Conservation (phyloP, 2,113 vertebrate genomes). For the Chaetodon auriga region DNA sequence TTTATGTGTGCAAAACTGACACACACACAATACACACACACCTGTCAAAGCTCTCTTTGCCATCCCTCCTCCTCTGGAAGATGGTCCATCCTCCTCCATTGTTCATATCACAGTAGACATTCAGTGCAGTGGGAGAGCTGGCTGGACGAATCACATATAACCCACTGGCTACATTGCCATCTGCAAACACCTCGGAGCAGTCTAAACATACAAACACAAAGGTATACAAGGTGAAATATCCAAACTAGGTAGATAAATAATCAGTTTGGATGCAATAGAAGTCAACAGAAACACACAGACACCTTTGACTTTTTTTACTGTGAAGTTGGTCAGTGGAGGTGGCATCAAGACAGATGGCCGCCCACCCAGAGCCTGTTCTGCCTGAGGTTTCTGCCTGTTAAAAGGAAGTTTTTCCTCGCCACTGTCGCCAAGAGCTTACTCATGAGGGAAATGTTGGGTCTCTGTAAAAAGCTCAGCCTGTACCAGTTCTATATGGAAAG, state of each 20-base stretch:
- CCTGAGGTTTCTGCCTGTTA: too few relatives aligned
- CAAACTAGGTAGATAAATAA: background rate
- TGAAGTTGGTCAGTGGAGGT: too few relatives aligned
- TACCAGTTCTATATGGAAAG: too few relatives aligned
- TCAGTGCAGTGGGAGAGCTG: constrained; percentile 80
- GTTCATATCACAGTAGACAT: constrained; percentile 88
- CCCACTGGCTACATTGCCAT: constrained; percentile 85
- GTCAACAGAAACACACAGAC: background rate
- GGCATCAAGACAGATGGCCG: too few relatives aligned
- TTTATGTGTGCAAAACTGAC: background rate
- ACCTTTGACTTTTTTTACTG: background rate
- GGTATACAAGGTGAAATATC: background rate
- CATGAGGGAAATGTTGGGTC: too few relatives aligned
- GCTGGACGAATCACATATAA: constrained; percentile 90
- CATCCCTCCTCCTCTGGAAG: constrained; percentile 90
- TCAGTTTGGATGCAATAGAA: background rate
- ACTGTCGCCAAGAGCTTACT: too few relatives aligned
- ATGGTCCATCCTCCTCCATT: constrained; percentile 94
- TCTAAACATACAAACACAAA: constrained; percentile 45
- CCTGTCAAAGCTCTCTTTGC: constrained; percentile 90
- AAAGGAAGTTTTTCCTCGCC: too few relatives aligned
- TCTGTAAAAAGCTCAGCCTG: too few relatives aligned
- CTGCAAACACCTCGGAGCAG: constrained; percentile 79
- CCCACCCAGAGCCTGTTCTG: too few relatives aligned
- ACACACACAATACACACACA: constrained; percentile 53